Evolutionary conservation across 1,140 invertebrate genomes (phyloP), one percentile per base, ranked within the genome.

Genomic region (Drosophila melanica): DNA sequence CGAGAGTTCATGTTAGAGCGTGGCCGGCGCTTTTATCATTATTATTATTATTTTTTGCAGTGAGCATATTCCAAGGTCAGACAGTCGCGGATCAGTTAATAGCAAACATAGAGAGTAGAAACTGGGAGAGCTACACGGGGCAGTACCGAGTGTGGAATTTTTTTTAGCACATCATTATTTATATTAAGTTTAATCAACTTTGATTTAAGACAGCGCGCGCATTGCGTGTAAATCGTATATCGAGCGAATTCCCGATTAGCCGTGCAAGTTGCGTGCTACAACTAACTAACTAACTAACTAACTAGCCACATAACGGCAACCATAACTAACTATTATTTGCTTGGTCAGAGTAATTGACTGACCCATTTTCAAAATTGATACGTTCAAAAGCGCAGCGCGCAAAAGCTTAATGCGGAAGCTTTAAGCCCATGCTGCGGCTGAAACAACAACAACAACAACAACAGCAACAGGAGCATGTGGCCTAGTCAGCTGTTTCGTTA

Each of bases 311-410:
- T 30, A 75, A 71, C 63, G 48, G 54, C 60, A 86, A 86, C 70
- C 70, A 71, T 60, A 86, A 75, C 81, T 81, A 78, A 77, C 48
- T 62, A 45, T 80, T 75, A 71, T 86, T 86, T 81, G 51, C 63
- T 63, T 68, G 54, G 69, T 59, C 51, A 33, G 18, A 37, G 48
- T 59, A 67, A 66, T 63, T 59, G 64, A 62, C 41, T 77, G 58
- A 76, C 53, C 58, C 53, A 48, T 58, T 65, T 37, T 47, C 55
- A 66, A 68, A 69, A 75, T 62, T 47, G 57, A 59, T 59, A 65
- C 42, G 35, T 66, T 51, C 16, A 2, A 14, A 55, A 58, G 41
- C 48, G 47, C 59, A 51, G 11, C 14, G 20, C 42, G 39, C 7
- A 5, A 27, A 67, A 74, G 69, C 48, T 77, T 47, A 27, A 3